Base-by-base conservation (phyloP, 2,797 vertebrate genomes). In the Mionectes olivaceus region DNA sequence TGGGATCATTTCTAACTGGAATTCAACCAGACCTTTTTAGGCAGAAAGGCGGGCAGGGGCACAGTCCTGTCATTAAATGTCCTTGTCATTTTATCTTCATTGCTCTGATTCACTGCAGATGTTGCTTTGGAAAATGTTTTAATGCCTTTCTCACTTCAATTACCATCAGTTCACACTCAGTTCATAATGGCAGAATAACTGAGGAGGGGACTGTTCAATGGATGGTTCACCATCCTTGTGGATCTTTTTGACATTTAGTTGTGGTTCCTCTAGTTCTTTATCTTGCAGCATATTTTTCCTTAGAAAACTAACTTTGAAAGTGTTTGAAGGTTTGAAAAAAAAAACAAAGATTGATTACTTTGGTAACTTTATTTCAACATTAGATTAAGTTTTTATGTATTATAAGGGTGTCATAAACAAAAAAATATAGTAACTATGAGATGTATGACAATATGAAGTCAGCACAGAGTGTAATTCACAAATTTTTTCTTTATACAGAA, bases 31-130 rank as follows among this genome's bases (percentile, higher is more conserved):
- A 81, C 55, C 59, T 93, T 94, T 94, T 95, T 96, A 96, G 97
- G 92, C 46, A 95, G 91, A 94, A 95, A 96, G 59, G 57, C 30
- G 7, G 95, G 84, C 91, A 97, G 71, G 76, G 73, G 95, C 94
- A 95, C 89, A 95, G 85, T 74, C 77, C 87, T 95, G 83, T 97
- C 95, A 93, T 95, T 95, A 93, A 96, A 87, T 86, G 94, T 96
- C 96, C 90, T 86, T 97, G 96, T 97, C 95, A 94, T 97, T 96
- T 94, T 91, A 94, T 92, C 95, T 97, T 94, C 90, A 92, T 97
- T 96, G 78, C 95, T 93, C 67, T 96, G 97, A 97, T 94, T 93
- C 22, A 7, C 87, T 97, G 85, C 97, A 97, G 97, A 97, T 96
- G 97, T 92, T 93, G 41, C 83, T 92, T 93, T 84, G 73, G 91